These are phyloP conservation scores for Eulimnadia texana DNA, from an alignment of 1,140 invertebrate genomes.

Conservation along the genomic window DNA sequence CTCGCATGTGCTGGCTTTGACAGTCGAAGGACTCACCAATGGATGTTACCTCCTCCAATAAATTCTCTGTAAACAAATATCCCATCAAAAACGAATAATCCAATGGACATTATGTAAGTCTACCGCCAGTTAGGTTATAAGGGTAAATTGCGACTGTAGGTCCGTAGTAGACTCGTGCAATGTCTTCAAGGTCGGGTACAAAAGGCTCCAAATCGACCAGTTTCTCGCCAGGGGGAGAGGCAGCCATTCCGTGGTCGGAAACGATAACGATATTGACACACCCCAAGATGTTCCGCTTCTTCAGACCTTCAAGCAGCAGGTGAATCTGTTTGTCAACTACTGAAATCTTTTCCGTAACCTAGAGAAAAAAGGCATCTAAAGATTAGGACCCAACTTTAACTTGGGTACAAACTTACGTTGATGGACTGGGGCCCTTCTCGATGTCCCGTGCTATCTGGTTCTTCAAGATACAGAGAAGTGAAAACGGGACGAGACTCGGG, in stretches of 20 bases:
- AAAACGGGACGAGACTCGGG: conserved; percentile 19
- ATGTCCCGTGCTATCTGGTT: conserved; percentile 34
- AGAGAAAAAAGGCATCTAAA: conserved; percentile 6
- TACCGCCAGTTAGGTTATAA: conserved; percentile 19
- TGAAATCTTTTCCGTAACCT: conserved; percentile 25
- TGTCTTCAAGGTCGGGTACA: conserved; percentile 19
- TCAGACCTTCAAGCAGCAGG: conserved; percentile 25
- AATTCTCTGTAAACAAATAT: not conserved
- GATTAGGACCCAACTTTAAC: not conserved
- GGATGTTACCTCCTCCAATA: conserved; percentile 1
- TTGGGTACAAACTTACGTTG: no score
- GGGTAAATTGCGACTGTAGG: conserved; percentile 17
- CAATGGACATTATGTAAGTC: not conserved
- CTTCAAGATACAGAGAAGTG: conserved; percentile 34
- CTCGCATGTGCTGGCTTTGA: conserved; percentile 9
- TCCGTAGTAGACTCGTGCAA: conserved; percentile 17
- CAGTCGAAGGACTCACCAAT: conserved; percentile 10
- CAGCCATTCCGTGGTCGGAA: conserved; percentile 38
- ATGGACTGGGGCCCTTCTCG: conserved; percentile 27
- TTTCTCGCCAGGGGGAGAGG: conserved; percentile 21
- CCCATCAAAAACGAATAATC: not conserved
- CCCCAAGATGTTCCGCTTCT: conserved; percentile 23
- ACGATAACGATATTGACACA: conserved; percentile 34
- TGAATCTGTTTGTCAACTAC: conserved; percentile 25
- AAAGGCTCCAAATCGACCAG: conserved; percentile 26